These are phyloP conservation scores for Mimumesa dahlbomi DNA, from an alignment of 2,888 invertebrate genomes.

Conservation along the genomic window DNA sequence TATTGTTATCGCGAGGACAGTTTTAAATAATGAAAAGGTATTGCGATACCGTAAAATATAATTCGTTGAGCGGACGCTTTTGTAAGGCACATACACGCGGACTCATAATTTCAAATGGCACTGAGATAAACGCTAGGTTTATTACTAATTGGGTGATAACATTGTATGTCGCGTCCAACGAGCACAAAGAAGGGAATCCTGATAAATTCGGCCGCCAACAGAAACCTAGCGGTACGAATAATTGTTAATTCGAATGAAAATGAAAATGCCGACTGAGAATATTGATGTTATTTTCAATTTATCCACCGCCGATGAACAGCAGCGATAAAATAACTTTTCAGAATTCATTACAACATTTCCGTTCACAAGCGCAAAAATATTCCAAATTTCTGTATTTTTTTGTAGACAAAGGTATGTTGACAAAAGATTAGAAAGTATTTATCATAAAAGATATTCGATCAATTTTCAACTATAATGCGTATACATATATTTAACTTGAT, in stretches of 20 bases:
- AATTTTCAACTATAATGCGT: no score
- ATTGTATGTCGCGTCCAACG: constrained; percentile 15
- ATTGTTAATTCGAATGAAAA: constrained; percentile 1
- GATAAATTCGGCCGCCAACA: neutral
- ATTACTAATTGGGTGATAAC: constrained; percentile 30
- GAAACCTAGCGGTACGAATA: neutral
- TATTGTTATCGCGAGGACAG: neutral
- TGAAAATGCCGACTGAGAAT: neutral
- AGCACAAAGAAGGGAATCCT: constrained; percentile 4
- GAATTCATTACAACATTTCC: no score
- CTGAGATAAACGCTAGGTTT: constrained; percentile 21
- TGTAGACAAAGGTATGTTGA: no score
- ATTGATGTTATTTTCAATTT: neutral
- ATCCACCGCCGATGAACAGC: neutral
- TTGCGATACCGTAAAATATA: neutral
- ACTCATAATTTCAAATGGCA: constrained; percentile 16
- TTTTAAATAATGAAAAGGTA: neutral
- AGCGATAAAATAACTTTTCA: no score
- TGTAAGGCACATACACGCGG: neutral
- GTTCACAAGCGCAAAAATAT: no score
- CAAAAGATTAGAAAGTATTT: no score
- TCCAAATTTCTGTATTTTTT: no score
- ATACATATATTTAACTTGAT: no score
- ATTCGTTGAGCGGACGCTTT: neutral
- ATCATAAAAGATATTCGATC: no score